These are phyloP conservation scores for Lagria hirta DNA, from an alignment of 2,888 invertebrate species.

Conservation along the genomic window DNA sequence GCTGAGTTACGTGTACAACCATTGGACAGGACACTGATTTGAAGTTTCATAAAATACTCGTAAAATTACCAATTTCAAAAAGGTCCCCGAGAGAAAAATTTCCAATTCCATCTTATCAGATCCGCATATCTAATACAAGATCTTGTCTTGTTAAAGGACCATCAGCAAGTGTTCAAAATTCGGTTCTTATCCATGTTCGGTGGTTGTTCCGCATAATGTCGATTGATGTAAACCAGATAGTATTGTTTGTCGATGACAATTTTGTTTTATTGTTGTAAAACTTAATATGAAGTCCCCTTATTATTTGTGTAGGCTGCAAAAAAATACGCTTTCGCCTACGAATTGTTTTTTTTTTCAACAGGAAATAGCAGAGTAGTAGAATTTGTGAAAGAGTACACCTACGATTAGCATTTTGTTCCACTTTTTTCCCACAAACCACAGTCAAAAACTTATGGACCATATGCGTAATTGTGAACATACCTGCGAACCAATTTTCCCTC, in stretches of 20 bases:
- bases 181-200: constrained; percentile 30
- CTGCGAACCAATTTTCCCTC: constrained; percentile 9
- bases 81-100: constrained; percentile 6
- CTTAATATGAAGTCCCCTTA: constrained; percentile 12
- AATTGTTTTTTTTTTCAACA: constrained; percentile 20
- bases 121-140: constrained; percentile 22
- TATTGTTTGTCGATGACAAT: constrained; percentile 43
- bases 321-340: constrained; percentile 21
- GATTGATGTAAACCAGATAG: constrained; percentile 46
- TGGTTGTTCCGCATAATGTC: constrained; percentile 44
- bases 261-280: constrained; percentile 31
- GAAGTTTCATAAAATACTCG: constrained; percentile 28
- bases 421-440: too few species aligned
- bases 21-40: constrained; percentile 21
- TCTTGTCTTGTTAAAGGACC: constrained; percentile 16
- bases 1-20: constrained; percentile 9
- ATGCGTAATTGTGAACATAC: constrained; percentile 9
- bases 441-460: constrained; percentile 6
- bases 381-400: constrained; percentile 22
- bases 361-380: constrained; percentile 20
- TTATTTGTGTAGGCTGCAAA: constrained; percentile 13
- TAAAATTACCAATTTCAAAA: constrained; percentile 28
- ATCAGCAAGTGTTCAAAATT: constrained; percentile 21
- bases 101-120: constrained; percentile 13
- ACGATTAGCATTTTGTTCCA: constrained; percentile 14